Conservation (phyloP, 2,113 vertebrate genomes). For the Nycticebus coucang region DNA sequence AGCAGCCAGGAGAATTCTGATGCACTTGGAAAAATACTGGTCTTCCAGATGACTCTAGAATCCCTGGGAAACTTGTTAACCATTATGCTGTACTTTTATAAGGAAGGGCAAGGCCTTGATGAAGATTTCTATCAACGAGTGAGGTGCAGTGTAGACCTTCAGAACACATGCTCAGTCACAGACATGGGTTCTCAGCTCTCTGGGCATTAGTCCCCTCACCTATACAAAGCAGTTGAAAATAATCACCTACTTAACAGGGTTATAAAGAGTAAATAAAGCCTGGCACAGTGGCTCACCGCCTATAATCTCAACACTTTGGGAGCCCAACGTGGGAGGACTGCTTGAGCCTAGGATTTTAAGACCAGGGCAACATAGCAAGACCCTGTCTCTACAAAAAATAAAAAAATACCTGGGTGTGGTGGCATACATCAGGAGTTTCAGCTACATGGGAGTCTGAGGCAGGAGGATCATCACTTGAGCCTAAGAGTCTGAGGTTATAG, state of each 20-base stretch:
- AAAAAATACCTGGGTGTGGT: no score
- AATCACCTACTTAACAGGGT: neutral
- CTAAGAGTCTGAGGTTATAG: no score
- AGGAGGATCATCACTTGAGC: no score
- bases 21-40: slow-evolving; percentile 14
- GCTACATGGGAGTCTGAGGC: no score
- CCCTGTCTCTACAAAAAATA: no score
- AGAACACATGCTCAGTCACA: neutral
- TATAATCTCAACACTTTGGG: no score
- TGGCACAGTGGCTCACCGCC: neutral
- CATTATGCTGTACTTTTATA: neutral
- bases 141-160: neutral
- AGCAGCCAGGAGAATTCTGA: neutral
- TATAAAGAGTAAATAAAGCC: neutral
- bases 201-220: neutral
- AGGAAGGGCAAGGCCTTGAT: neutral
- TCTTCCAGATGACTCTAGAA: slow-evolving; percentile 7
- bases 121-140: neutral
- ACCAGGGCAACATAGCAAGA: no score
- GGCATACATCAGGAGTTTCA: no score
- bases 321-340: no score
- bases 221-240: neutral
- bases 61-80: neutral
- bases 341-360: no score
- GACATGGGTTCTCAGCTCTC: neutral